Evolutionary conservation across 2,113 vertebrate species (phyloP), one percentile per base, ranked within the genome.

Genomic region (Catharus bicknelli): DNA sequence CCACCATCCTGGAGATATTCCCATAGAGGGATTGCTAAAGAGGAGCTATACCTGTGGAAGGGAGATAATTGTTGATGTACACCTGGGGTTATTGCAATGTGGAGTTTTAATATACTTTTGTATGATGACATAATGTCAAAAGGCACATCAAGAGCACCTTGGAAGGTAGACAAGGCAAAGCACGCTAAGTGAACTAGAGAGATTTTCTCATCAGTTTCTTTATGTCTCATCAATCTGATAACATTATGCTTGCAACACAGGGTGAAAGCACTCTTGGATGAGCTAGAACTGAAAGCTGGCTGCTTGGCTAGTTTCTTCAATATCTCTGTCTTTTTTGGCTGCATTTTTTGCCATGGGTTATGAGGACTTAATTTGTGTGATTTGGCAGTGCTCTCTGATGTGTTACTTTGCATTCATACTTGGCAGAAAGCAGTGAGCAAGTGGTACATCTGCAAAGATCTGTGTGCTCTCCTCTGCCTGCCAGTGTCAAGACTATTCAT

Each of bases 401-500:
- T 61, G 50, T 61, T 89, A 84, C 36, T 82, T 89, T 68, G 36
- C 47, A 7, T 68, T 75, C 40, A 61, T 53, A 42, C 58, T 82
- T 94, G 62, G 36, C 90, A 87, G 78, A 93, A 91, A 90, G 50
- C 74, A 73, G 45, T 68, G 53, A 82, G 25, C 58, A 72, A 68
- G 36, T 67, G 40, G 12, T 70, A 63, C 40, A 48, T 78, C 68
- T 78, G 64, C 53, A 38, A 11, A 94, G 76, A 77, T 91, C 48
- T 85, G 5, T 67, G 55, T 79, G 57, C 54, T 90, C 23, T 82
- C 19, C 11, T 20, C 47, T 63, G 50, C 32, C 47, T 92, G 76
- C 86, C 57, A 45, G 20, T 81, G 36, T 42, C 68, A 78, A 68
- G 81, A 88, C 2, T 2, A 4, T 55, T 67, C 13, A 3, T 81